Percentiles rank a stretch among this genome's conserved stretches.
phyloP scores from a whole-genome alignment of 2,113 vertebrate genomes.

The Hydrochoerus hydrochaeris region DNA sequence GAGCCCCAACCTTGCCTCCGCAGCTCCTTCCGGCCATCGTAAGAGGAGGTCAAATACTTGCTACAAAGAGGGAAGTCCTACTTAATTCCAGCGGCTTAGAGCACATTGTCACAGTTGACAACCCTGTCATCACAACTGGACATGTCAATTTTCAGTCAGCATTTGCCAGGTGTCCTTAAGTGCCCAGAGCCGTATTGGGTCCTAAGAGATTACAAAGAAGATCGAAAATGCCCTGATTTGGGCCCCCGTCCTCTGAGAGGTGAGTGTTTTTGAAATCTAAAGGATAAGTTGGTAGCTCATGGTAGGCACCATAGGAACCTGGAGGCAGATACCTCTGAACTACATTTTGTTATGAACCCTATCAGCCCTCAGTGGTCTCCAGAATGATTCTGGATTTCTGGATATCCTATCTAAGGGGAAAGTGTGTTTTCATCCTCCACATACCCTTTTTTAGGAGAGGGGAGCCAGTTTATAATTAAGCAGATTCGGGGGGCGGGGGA shows the following conservation, averaged over 20 bases:
- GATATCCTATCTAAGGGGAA: not conserved
- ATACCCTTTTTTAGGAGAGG: not conserved
- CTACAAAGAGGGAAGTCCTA: not conserved
- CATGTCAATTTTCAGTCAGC: accelerated
- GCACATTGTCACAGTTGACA: not conserved
- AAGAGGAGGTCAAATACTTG: not conserved
- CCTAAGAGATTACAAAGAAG: not conserved
- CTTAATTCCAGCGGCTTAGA: not conserved
- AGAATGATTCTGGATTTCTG: not conserved
- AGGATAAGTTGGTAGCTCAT: not conserved
- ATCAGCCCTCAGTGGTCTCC: not conserved
- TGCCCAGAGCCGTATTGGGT: not conserved
- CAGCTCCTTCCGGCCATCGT: not conserved
- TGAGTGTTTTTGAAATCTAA: not conserved
- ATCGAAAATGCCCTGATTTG: not conserved
- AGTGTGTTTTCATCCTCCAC: not conserved
- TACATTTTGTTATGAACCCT: accelerated
- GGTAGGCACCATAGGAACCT: not conserved
- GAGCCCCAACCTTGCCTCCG: accelerated
- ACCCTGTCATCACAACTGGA: not conserved
- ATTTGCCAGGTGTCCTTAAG: not conserved
- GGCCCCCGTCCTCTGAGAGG: not conserved
- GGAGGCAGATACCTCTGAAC: not conserved
- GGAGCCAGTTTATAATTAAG: not conserved
- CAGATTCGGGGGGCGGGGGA: too few relatives aligned